phyloP scores from a whole-genome alignment of 2,797 vertebrate species.

The Coccyzus lansbergi region DNA sequence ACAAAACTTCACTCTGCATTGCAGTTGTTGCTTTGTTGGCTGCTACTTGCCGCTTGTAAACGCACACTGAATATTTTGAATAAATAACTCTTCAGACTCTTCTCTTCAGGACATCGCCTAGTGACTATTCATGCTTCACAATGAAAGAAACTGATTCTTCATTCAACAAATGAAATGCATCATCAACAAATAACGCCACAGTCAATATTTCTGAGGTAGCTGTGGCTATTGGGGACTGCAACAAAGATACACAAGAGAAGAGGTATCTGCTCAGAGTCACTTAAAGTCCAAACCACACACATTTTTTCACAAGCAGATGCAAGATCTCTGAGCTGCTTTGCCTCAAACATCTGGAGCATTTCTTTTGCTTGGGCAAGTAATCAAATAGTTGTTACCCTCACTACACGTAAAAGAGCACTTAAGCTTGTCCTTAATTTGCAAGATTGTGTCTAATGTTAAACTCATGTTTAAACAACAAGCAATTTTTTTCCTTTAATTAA shows the following conservation, averaged over 20 bases:
- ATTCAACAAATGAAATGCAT: background rate
- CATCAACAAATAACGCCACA: background rate
- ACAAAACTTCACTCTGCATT: background rate
- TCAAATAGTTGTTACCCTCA: background rate
- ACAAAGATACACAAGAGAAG: background rate
- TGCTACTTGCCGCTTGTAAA: background rate
- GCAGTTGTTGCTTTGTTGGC: background rate
- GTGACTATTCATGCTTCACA: background rate
- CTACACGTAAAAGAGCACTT: background rate
- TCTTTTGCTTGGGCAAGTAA: background rate
- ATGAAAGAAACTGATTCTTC: background rate
- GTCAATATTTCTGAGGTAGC: background rate
- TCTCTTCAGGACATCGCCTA: background rate
- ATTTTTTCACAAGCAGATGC: background rate
- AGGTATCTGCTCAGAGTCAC: background rate
- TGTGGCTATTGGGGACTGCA: background rate
- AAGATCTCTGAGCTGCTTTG: background rate
- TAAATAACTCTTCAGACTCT: background rate
- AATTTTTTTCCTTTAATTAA: constrained; percentile 51
- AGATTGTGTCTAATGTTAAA: constrained; percentile 18
- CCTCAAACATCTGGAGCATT: background rate
- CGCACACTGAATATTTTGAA: background rate
- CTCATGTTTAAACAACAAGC: constrained; percentile 18
- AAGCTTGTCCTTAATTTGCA: constrained; percentile 11
- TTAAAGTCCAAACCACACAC: background rate